A percentile compares a stretch with the other conserved stretches of the same genome.
These are phyloP conservation scores for Bergia puertoricense DNA, from an alignment of 92 coral and sea anemone species.

Conservation along the genomic window DNA sequence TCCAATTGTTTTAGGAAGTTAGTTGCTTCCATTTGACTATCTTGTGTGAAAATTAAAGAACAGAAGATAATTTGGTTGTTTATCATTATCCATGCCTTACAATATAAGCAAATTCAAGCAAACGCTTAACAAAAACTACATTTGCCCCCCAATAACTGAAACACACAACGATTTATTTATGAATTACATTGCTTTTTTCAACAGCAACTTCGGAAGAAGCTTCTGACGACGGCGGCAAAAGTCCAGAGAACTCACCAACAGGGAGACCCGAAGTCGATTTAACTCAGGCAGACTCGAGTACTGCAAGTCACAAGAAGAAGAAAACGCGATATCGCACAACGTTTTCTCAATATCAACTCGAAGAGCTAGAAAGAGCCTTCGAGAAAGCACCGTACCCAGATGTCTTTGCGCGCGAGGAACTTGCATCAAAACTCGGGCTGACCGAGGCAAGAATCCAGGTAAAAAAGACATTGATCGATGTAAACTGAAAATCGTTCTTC, in stretches of 20 bases:
- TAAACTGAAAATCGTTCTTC: background rate
- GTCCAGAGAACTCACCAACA: background rate
- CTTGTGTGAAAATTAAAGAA: conserved; percentile 26
- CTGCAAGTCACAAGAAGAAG: conserved; percentile 82
- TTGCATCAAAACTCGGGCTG: conserved; percentile 90
- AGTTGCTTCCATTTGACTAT: background rate
- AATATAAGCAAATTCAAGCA: background rate
- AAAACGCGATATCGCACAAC: conserved; percentile 98
- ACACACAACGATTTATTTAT: background rate
- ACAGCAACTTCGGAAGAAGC: conserved; percentile 6
- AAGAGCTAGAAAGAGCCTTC: conserved; percentile 94
- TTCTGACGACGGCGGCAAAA: conserved; percentile 8
- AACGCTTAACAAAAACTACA: background rate
- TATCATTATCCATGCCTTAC: background rate
- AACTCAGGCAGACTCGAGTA: conserved; percentile 53
- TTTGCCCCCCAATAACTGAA: background rate
- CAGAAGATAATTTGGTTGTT: background rate
- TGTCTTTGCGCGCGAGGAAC: conserved; percentile 96
- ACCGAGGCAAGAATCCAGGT: conserved; percentile 99
- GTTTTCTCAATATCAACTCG: conserved; percentile 93
- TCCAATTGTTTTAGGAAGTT: background rate
- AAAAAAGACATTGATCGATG: background rate
- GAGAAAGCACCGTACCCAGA: conserved; percentile 99
- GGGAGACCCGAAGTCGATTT: conserved; percentile 55
- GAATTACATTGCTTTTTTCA: background rate